Evolutionary conservation across 64 coral and sea anemone genomes (phyloP).

Genomic region (Pocillopora verrucosa): DNA sequence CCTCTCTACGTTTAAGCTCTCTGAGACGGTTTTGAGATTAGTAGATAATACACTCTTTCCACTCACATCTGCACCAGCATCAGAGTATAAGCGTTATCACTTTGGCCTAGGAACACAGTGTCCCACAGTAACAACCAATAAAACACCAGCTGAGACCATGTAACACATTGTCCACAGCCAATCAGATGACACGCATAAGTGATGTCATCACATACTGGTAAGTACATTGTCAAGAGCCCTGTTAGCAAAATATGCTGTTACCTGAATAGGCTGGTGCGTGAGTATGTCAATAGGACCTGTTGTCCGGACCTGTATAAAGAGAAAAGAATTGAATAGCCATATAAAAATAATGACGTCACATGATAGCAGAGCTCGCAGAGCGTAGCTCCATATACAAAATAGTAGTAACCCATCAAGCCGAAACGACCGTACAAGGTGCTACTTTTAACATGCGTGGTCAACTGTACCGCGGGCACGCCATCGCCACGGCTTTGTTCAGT

Average conservation of each 20-base stretch:
- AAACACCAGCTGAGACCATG: constrained; percentile 29
- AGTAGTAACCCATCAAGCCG: too few relatives aligned
- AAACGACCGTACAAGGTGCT: too few relatives aligned
- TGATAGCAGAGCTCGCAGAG: too few relatives aligned
- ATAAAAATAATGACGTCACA: too few relatives aligned
- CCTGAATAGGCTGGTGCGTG: constrained; percentile 95
- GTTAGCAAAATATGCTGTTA: constrained; percentile 2
- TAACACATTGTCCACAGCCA: constrained; percentile 21
- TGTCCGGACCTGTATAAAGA: constrained; percentile 76
- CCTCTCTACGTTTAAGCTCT: too few relatives aligned
- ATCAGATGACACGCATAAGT: constrained; percentile 92
- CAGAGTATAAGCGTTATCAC: constrained; percentile 51
- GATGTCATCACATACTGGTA: constrained; percentile 73
- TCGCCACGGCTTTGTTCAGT: too few relatives aligned
- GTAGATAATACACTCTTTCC: background rate
- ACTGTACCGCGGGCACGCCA: too few relatives aligned
- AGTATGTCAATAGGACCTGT: constrained; percentile 95
- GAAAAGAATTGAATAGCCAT: background rate
- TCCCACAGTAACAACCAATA: constrained; percentile 1
- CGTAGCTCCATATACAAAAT: too few relatives aligned
- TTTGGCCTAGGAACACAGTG: background rate
- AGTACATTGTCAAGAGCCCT: background rate
- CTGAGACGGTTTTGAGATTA: too few relatives aligned
- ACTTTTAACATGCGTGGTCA: too few relatives aligned
- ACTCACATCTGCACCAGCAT: background rate